These are phyloP conservation scores for Ia io DNA, from an alignment of 2,113 vertebrate species.

Conservation along the genomic window DNA sequence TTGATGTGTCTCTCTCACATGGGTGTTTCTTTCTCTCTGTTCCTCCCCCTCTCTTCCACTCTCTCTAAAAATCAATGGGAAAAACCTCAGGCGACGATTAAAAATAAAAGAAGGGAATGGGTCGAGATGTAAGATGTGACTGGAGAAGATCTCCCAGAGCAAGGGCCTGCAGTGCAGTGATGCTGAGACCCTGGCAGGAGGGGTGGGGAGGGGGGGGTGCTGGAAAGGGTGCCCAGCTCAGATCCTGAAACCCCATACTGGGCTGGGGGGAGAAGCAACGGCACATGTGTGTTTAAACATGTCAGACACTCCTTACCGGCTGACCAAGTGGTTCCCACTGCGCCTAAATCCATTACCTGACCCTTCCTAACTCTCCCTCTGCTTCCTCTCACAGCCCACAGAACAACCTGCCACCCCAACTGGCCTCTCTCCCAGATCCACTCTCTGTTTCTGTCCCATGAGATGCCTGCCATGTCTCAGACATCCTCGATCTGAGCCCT, in stretches of 20 bases:
- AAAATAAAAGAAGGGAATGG: no score
- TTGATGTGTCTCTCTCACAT: no score
- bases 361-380: not conserved
- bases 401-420: not conserved
- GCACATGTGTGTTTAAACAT: not conserved
- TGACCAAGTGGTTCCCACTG: not conserved
- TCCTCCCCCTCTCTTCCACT: no score
- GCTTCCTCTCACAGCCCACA: not conserved
- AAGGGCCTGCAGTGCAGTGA: not conserved
- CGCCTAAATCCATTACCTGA: not conserved
- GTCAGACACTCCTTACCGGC: not conserved
- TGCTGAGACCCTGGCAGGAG: not conserved
- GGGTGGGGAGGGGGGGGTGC: no score
- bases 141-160: not conserved
- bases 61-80: no score
- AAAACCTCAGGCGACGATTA: no score
- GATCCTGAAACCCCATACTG: accelerated
- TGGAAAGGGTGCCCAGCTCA: not conserved
- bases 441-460: not conserved
- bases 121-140: not conserved
- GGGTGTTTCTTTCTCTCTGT: no score
- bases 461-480: not conserved
- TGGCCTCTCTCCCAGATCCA: not conserved
- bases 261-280: not conserved
- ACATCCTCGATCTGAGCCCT: not conserved